A percentile compares a stretch with the other conserved stretches of the same genome.
These are phyloP conservation scores for Clavelina lepadiformis DNA, from an alignment of 23 tunicate genomes.

Conservation along the genomic window DNA sequence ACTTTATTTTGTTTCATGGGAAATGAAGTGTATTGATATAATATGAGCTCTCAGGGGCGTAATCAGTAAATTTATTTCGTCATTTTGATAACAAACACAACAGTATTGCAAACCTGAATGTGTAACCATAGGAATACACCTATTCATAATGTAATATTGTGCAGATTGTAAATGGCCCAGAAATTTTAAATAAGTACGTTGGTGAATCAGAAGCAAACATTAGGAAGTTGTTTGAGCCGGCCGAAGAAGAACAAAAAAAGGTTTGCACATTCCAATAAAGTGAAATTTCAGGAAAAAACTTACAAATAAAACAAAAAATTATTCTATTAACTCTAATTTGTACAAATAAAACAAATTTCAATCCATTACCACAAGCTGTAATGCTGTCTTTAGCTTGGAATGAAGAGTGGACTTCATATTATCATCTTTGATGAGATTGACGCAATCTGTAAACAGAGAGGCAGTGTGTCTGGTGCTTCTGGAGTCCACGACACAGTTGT, in stretches of 20 bases:
- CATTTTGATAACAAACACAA: too few relatives aligned
- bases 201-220: constrained; percentile 95
- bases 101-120: too few relatives aligned
- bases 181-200: constrained; percentile 96
- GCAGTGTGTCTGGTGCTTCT: constrained; percentile 71
- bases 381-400: constrained; percentile 44
- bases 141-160: too few relatives aligned
- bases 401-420: constrained; percentile 92
- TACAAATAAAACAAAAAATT: neutral
- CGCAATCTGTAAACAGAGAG: constrained; percentile 97
- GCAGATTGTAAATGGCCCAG: constrained; percentile 97
- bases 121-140: too few relatives aligned
- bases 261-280: too few relatives aligned
- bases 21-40: too few relatives aligned
- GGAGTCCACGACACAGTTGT: constrained; percentile 99
- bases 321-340: neutral
- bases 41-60: too few relatives aligned
- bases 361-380: neutral
- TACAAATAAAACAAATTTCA: too few relatives aligned
- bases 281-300: neutral
- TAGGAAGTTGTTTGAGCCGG: constrained; percentile 90
- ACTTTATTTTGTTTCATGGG: too few relatives aligned
- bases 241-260: constrained; percentile 96
- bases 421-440: constrained; percentile 98
- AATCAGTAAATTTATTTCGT: too few relatives aligned